A percentile compares a stretch with the other conserved stretches of the same genome.
Evolutionary conservation across 2,888 invertebrate genomes (phyloP).

Genomic region (Hyposoter dolosus): DNA sequence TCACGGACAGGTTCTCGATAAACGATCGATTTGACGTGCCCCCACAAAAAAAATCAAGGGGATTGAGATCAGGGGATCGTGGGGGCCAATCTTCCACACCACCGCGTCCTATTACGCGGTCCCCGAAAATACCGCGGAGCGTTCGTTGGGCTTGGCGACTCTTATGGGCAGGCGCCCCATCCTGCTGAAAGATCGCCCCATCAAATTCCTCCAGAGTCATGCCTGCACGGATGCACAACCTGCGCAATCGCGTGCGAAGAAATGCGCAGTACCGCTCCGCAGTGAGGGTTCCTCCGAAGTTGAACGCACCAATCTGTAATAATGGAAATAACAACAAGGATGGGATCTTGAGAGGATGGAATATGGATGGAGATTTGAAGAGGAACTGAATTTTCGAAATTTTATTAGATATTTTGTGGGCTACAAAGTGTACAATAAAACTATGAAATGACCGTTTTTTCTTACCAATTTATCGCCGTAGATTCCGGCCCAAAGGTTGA

Average conservation of each 20-base stretch:
- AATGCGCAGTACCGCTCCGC: not conserved
- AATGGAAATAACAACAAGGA: not conserved
- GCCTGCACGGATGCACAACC: not conserved
- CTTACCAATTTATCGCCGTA: not conserved
- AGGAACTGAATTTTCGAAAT: no score
- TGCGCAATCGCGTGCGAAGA: not conserved
- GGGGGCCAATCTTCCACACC: not conserved
- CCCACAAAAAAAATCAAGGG: not conserved
- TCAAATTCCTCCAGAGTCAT: not conserved
- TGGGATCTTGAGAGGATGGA: not conserved
- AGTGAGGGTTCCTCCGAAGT: not conserved
- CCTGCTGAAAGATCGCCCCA: not conserved
- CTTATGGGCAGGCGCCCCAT: not conserved
- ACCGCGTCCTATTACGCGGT: not conserved
- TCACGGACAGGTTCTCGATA: not conserved
- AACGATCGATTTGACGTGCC: not conserved
- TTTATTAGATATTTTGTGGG: no score
- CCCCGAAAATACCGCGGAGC: not conserved
- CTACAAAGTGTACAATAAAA: no score
- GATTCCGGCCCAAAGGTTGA: not conserved
- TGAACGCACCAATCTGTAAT: not conserved
- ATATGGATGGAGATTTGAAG: no score
- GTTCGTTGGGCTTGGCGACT: not conserved
- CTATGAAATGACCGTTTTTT: no score
- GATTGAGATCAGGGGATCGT: not conserved